phyloP scores from a whole-genome alignment of 2,888 invertebrate species.

The Pseudoips prasinana region DNA sequence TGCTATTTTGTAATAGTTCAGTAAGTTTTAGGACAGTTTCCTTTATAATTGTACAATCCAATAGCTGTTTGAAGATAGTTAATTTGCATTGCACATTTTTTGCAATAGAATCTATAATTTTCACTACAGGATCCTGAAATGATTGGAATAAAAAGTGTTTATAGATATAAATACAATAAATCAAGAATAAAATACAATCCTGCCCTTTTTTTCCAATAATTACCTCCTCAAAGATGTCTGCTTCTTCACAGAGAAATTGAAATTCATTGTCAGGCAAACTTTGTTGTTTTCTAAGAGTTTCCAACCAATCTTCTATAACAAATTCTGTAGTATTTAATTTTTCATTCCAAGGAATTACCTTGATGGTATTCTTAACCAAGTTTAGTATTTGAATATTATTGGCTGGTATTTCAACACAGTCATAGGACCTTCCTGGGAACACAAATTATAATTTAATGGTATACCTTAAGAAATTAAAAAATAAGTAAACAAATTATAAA shows the following conservation, averaged over 20 bases:
- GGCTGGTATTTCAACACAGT: conserved; percentile 84
- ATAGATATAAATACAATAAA: not conserved
- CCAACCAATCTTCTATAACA: conserved; percentile 49
- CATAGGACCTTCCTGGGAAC: conserved; percentile 61
- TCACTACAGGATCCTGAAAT: conserved; percentile 53
- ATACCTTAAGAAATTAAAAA: too few relatives aligned
- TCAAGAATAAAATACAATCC: conserved; percentile 9
- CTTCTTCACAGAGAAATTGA: conserved; percentile 35
- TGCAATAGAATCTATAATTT: conserved; percentile 46
- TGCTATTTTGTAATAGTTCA: conserved; percentile 79
- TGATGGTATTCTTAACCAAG: conserved; percentile 51
- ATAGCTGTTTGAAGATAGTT: conserved; percentile 59
- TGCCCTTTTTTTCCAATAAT: too few relatives aligned
- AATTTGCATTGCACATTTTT: conserved; percentile 42
- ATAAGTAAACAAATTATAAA: not conserved
- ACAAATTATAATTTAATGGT: too few relatives aligned
- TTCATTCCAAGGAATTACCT: conserved; percentile 53
- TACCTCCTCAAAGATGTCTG: conserved; percentile 44
- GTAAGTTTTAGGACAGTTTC: conserved; percentile 71
- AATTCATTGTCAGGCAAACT: conserved; percentile 61
- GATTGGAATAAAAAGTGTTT: too few relatives aligned
- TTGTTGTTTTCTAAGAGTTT: conserved; percentile 51
- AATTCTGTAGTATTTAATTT: conserved; percentile 35
- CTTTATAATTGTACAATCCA: conserved; percentile 54
- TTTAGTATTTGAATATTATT: conserved; percentile 81